These are phyloP conservation scores for Leptosomus discolor DNA, from an alignment of 2,113 vertebrate species.

Conservation along the genomic window DNA sequence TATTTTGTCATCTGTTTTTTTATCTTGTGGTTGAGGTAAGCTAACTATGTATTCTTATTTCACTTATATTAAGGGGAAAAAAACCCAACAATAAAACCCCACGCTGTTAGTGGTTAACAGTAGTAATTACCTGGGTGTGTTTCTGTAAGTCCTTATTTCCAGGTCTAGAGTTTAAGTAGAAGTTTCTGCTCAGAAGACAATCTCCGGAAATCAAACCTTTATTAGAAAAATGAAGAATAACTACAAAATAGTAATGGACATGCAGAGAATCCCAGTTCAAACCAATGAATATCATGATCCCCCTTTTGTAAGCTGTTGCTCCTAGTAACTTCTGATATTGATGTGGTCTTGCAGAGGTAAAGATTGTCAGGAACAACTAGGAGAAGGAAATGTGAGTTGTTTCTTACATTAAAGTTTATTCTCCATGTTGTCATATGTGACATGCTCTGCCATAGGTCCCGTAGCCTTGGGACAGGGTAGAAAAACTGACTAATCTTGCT, in stretches of 20 bases:
- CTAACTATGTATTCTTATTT: neutral
- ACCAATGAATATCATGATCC: neutral
- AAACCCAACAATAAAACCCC: fast-evolving
- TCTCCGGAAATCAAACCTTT: neutral
- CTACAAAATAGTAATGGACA: neutral
- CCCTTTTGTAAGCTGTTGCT: neutral
- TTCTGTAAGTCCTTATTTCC: neutral
- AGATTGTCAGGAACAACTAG: neutral
- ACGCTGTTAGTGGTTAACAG: neutral
- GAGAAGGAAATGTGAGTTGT: neutral
- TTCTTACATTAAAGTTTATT: neutral
- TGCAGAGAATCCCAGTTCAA: neutral
- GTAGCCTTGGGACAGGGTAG: neutral
- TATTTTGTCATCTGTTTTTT: conserved; percentile 87
- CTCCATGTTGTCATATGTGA: neutral
- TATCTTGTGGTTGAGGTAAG: conserved; percentile 86
- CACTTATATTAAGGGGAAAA: neutral
- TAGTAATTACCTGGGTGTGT: neutral
- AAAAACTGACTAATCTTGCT: neutral
- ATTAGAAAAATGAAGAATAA: neutral
- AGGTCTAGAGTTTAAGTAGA: neutral
- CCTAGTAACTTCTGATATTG: neutral
- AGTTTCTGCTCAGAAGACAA: neutral
- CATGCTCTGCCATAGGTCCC: neutral
- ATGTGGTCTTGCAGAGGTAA: neutral